These are phyloP conservation scores for Capreolus pygargus DNA, from an alignment of 2,113 vertebrate genomes.

Conservation along the genomic window DNA sequence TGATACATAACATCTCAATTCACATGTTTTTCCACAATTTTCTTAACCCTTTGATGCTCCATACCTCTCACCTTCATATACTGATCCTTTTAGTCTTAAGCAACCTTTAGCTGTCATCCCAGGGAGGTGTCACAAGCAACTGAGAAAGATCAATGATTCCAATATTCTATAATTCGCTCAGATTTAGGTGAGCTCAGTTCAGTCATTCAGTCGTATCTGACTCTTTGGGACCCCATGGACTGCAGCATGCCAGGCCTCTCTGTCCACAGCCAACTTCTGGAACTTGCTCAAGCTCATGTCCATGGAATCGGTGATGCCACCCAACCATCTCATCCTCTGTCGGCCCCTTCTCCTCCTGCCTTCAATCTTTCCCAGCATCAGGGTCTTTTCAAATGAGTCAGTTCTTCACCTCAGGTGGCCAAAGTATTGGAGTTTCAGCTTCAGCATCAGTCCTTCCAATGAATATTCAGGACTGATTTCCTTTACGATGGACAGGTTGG, in stretches of 20 bases:
- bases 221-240: neutral
- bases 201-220: neutral
- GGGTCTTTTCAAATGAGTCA: neutral
- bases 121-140: neutral
- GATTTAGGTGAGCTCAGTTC: neutral
- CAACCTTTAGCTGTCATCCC: neutral
- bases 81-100: neutral
- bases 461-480: neutral
- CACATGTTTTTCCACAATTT: neutral
- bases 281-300: neutral
- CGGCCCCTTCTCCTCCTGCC: accelerated
- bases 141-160: neutral
- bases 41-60: neutral
- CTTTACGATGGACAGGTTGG: neutral
- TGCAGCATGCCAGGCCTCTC: neutral
- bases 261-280: neutral
- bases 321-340: neutral
- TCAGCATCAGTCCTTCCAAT: neutral
- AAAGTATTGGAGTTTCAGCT: neutral
- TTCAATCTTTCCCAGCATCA: neutral
- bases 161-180: too few relatives aligned
- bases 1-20: neutral
- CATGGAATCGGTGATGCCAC: neutral
- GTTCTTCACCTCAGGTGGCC: neutral
- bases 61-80: neutral